Percentiles rank a stretch among this genome's conserved stretches.
phyloP scores from a whole-genome alignment of 2,888 invertebrate species.

The Rhopalosiphum nymphaeae region DNA sequence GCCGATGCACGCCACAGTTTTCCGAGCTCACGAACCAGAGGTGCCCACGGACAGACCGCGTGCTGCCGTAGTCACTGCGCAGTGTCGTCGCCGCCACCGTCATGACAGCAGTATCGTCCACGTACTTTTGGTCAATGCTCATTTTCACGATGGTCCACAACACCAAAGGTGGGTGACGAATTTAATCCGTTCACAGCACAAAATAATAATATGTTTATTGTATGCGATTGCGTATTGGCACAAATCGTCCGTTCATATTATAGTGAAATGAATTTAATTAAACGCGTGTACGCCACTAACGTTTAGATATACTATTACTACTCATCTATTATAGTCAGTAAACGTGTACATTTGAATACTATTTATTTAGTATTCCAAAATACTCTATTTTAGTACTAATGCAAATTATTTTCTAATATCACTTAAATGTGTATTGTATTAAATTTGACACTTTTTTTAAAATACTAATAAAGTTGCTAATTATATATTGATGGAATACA shows the following conservation, averaged over 20 bases:
- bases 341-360: background rate
- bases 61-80: background rate
- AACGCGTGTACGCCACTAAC: background rate
- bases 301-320: background rate
- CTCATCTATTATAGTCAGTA: background rate
- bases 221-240: background rate
- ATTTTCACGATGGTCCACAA: constrained; percentile 55
- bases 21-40: background rate
- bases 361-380: background rate
- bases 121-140: constrained; percentile 60
- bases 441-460: background rate
- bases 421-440: background rate
- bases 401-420: background rate
- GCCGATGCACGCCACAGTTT: background rate
- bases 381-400: background rate
- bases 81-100: constrained; percentile 30
- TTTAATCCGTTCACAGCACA: background rate
- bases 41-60: constrained; percentile 37
- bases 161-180: constrained; percentile 53
- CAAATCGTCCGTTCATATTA: background rate
- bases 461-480: background rate
- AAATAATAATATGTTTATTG: background rate
- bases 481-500: background rate
- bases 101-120: constrained; percentile 55
- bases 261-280: background rate